Conservation (phyloP, 2,888 invertebrate genomes). For the Cephalotes varians region DNA sequence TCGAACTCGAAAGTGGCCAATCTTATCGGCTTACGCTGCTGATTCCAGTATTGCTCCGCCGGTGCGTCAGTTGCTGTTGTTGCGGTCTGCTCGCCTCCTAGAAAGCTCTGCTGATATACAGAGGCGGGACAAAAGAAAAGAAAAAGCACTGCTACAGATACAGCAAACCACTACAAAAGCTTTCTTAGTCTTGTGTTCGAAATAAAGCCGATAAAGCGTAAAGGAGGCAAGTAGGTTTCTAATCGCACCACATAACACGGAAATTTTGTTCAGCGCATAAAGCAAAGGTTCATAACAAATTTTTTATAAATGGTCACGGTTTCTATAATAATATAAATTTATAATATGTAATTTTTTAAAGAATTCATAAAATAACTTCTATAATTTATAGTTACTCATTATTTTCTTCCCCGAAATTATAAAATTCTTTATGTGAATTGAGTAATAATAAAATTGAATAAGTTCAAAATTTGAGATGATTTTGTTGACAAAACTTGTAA, state of each 20-base stretch:
- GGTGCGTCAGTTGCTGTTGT: conserved; percentile 77
- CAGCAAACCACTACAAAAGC: conserved; percentile 84
- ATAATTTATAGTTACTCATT: not conserved
- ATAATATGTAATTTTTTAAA: not conserved
- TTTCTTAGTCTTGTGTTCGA: conserved; percentile 68
- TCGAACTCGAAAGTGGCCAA: conserved; percentile 82
- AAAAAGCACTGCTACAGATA: conserved; percentile 85
- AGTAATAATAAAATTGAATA: not conserved
- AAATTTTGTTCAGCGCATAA: conserved; percentile 10
- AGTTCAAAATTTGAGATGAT: not conserved
- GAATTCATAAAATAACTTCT: not conserved
- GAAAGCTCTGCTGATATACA: conserved; percentile 85
- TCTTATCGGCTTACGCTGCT: conserved; percentile 85
- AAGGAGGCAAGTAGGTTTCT: not conserved
- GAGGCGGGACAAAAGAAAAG: conserved; percentile 82
- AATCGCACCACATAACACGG: conserved; percentile 2
- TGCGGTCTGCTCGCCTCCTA: conserved; percentile 83
- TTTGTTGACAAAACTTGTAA: not conserved
- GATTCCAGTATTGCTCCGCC: conserved; percentile 83
- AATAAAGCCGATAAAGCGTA: conserved; percentile 46
- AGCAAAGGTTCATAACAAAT: not conserved
- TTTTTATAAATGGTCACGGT: not conserved
- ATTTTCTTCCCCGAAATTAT: not conserved
- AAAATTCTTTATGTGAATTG: not conserved
- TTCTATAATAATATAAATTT: not conserved